Conservation (phyloP, 2,888 invertebrate genomes). For the Netelia melanura region DNA sequence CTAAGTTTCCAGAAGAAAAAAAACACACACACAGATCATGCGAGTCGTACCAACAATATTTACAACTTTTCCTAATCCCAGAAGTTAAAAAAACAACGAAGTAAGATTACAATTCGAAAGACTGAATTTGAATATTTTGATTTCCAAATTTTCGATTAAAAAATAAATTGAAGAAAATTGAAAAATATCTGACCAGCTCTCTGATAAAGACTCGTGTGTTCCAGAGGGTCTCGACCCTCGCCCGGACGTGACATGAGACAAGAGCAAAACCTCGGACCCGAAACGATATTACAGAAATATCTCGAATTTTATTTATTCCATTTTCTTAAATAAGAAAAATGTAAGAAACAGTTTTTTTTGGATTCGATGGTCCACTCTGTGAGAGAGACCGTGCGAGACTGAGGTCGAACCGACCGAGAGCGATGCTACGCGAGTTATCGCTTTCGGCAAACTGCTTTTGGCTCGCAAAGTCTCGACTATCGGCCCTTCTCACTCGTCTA, state of each 20-base stretch:
- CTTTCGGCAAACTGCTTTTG: constrained; percentile 60
- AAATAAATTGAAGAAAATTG: constrained; percentile 1
- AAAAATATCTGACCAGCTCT: constrained; percentile 78
- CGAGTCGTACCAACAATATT: not conserved
- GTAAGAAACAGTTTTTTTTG: not conserved
- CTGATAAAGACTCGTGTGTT: constrained; percentile 83
- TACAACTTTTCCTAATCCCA: not conserved
- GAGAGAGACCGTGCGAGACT: constrained; percentile 73
- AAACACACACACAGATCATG: too few relatives aligned
- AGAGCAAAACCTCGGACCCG: constrained; percentile 62
- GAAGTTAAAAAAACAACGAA: constrained; percentile 8
- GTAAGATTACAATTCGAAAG: not conserved
- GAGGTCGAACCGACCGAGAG: constrained; percentile 60
- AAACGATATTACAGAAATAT: not conserved
- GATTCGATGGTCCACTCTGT: constrained; percentile 61
- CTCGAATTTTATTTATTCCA: not conserved
- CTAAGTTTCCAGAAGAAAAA: constrained; percentile 84
- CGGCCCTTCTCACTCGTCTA: constrained; percentile 35
- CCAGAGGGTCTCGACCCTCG: constrained; percentile 82
- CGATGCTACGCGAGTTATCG: constrained; percentile 59
- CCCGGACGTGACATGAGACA: constrained; percentile 64
- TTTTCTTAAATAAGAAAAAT: not conserved
- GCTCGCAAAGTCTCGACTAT: constrained; percentile 68
- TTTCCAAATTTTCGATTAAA: constrained; percentile 6
- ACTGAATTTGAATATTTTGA: not conserved